Conservation (phyloP, 1,140 invertebrate genomes). For the Brachionus paranguensis region DNA sequence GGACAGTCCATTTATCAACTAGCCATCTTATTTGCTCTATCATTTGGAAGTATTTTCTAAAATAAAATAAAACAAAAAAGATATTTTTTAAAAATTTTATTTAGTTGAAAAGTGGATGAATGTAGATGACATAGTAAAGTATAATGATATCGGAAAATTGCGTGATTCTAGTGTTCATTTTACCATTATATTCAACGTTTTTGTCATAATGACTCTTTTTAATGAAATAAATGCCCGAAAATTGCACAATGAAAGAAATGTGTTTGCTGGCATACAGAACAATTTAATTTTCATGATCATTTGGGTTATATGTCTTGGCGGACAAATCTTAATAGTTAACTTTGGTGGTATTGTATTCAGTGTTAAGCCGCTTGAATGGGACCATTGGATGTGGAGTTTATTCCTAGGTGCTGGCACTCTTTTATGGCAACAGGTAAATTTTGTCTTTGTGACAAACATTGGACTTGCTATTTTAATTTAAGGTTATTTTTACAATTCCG, state of each 20-base stretch:
- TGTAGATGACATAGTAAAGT: slow-evolving; percentile 9
- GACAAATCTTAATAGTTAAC: slow-evolving; percentile 92
- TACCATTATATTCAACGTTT: slow-evolving; percentile 98
- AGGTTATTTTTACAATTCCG: not conserved
- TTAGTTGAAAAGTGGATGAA: slow-evolving; percentile 8
- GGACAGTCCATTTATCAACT: slow-evolving; percentile 95
- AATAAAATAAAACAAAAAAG: not conserved
- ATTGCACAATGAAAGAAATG: slow-evolving; percentile 97
- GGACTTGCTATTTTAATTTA: too few species aligned
- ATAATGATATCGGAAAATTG: slow-evolving; percentile 59
- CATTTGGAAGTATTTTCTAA: slow-evolving; percentile 66
- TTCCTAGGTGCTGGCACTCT: slow-evolving; percentile 91
- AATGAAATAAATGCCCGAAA: slow-evolving; percentile 99
- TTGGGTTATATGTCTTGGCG: slow-evolving; percentile 84
- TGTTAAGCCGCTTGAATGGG: slow-evolving; percentile 76
- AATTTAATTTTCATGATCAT: slow-evolving; percentile 98
- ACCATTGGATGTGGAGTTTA: slow-evolving; percentile 98
- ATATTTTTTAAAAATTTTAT: not conserved
- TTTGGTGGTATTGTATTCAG: slow-evolving; percentile 93
- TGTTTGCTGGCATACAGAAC: slow-evolving; percentile 80
- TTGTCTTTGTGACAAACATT: not conserved
- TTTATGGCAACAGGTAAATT: slow-evolving; percentile 85
- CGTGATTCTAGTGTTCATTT: slow-evolving; percentile 85
- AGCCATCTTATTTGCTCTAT: slow-evolving; percentile 81
- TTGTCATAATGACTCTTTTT: slow-evolving; percentile 99